Percentiles rank a stretch among this genome's conserved stretches.
Evolutionary conservation across 2,888 invertebrate species (phyloP).

Genomic region (Leptodirus hochenwartii): DNA sequence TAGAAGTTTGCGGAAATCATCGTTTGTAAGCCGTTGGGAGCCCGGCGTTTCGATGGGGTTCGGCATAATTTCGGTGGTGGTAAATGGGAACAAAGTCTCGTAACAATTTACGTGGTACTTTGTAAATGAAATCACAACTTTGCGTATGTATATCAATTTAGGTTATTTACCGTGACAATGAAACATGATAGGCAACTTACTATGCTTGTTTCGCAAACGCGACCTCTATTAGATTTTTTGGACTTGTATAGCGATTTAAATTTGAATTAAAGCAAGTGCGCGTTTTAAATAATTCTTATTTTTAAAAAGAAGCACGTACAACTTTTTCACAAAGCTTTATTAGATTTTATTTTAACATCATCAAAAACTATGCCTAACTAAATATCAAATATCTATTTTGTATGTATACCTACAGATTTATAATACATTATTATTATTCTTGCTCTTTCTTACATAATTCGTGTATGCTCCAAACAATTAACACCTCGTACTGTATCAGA

Average conservation of each 20-base stretch:
- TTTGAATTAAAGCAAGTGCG: no score
- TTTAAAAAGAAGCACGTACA: no score
- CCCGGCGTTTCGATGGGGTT: slow-evolving; percentile 39
- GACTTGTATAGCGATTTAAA: no score
- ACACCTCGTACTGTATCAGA: slow-evolving; percentile 28
- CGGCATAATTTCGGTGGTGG: no score
- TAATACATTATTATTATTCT: slow-evolving; percentile 23
- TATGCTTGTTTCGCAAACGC: no score
- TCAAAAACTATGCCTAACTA: slow-evolving; percentile 31
- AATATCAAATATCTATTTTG: slow-evolving; percentile 29
- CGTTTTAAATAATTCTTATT: slow-evolving; percentile 4
- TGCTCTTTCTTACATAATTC: slow-evolving; percentile 13
- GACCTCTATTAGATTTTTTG: no score
- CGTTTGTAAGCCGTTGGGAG: slow-evolving; percentile 80
- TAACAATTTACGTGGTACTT: no score
- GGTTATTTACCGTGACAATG: no score
- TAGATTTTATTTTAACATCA: slow-evolving; percentile 29
- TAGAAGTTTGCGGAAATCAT: slow-evolving; percentile 87
- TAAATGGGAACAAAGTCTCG: no score
- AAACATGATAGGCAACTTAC: no score
- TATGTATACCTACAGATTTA: slow-evolving; percentile 23
- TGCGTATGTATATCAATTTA: no score
- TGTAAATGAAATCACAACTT: no score
- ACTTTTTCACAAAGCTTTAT: slow-evolving; percentile 29
- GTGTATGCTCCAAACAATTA: slow-evolving; percentile 17